phyloP scores from a whole-genome alignment of 2,113 vertebrate species.

The Synodontis membranacea region DNA sequence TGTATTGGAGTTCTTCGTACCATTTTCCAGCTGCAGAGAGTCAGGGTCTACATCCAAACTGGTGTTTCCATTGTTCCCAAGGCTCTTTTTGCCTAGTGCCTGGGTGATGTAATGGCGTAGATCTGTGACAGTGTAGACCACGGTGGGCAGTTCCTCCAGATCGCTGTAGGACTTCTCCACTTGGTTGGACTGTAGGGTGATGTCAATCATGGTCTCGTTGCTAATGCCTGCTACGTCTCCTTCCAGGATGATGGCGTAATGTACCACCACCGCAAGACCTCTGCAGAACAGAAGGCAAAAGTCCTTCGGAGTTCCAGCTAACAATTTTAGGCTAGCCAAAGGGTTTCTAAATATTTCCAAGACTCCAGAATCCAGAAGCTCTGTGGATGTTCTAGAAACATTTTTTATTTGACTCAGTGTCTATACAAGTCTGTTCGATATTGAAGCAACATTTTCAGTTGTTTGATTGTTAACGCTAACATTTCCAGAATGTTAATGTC shows the following conservation, averaged over 20 bases:
- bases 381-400: neutral
- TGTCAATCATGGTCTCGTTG: slow-evolving; percentile 84
- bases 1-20: slow-evolving; percentile 62
- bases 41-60: slow-evolving; percentile 74
- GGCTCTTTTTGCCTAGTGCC: slow-evolving; percentile 80
- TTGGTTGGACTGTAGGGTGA: slow-evolving; percentile 86
- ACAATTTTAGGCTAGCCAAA: neutral
- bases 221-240: slow-evolving; percentile 74
- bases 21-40: slow-evolving; percentile 76
- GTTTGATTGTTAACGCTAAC: too few relatives aligned
- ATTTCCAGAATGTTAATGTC: neutral
- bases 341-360: neutral
- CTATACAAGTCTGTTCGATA: too few relatives aligned
- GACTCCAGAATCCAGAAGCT: neutral
- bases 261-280: slow-evolving; percentile 80
- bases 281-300: slow-evolving; percentile 52
- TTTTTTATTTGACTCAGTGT: neutral
- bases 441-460: too few relatives aligned
- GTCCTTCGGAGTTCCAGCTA: neutral
- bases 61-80: slow-evolving; percentile 71
- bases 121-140: slow-evolving; percentile 86
- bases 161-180: slow-evolving; percentile 82
- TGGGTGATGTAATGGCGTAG: slow-evolving; percentile 86
- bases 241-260: slow-evolving; percentile 83
- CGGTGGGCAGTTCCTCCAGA: slow-evolving; percentile 81